Evolutionary conservation across 2,797 vertebrate species (phyloP), one percentile per base, ranked within the genome.

Genomic region (Mionectes olivaceus): DNA sequence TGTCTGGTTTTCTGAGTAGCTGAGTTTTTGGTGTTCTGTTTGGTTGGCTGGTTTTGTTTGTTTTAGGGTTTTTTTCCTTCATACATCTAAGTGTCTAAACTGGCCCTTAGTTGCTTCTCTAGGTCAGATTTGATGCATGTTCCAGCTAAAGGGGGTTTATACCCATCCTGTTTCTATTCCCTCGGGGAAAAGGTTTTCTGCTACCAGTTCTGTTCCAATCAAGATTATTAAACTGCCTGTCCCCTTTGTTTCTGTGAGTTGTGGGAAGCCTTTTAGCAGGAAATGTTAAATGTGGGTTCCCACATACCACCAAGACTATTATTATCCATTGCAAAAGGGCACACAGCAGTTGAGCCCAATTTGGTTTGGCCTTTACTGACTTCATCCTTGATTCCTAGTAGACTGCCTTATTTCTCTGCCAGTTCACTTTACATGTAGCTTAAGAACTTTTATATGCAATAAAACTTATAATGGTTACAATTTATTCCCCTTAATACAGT

Each of bases 321-420:
- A 57, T 64, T 80, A 60, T 59, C 43, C 39, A 7, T 50, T 53
- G 35, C 55, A 46, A 55, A 87, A 86, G 77, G 77, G 53, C 35
- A 53, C 23, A 17, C 18, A 83, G 67, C 50, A 70, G 30, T 19
- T 63, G 64, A 71, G 37, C 32, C 44, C 19, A 24, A 19, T 92
- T 83, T 89, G 64, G 21, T 49, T 68, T 90, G 75, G 35, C 75
- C 68, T 91, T 89, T 87, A n/a, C 44, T 87, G 13, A 41, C 52
- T 79, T 70, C 21, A 37, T 70, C 57, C 41, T 63, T 49, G 44
- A 13, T 69, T 82, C 67, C 75, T 87, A 32, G 32, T 22, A 71
- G 35, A 32, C 43, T 63, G 16, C 33, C 27, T 74, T 83, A 63
- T 65, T 90, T 73, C 63, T 67, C 50, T 76, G 63, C 67, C 71